Base-by-base conservation (phyloP, 2,113 vertebrate species). In the Clarias gariepinus region DNA sequence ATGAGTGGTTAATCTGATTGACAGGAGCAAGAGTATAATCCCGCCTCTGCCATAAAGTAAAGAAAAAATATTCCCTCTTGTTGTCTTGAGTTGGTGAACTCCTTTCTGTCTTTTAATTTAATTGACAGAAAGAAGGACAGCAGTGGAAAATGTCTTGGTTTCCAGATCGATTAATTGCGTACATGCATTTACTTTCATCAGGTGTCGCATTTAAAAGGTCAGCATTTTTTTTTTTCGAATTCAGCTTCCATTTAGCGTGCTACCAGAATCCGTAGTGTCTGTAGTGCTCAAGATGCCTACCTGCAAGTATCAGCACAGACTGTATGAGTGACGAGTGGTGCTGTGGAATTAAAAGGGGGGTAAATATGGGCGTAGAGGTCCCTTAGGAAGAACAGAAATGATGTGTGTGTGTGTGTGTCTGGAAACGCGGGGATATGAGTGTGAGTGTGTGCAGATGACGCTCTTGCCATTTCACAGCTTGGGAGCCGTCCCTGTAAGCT, bases 401-500 rank as follows among this genome's bases (percentile, higher is more conserved):
- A 68, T 58, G 68, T 30, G 16, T 69, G 11, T 55, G 13, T 23
- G 1, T 28, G 66, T 66, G 63, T n/a, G 33, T 52, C 9, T 36
- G 23, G 63, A 18, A 8, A 47, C 5, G 41, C 41, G 23, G 15
- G 21, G 3, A 52, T 19, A 41, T 30, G 58, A 64, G 58, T 64
- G 15, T 55, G 47, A 47, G 81, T 57, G 81, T 61, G 84, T 81
- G 41, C 19, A 81, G 84, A 86, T 63, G 83, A 61, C 23, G 71
- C 71, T n/a, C 68, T 79, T 81, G 61, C 60, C 57, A 61, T 85
- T 90, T 87, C 80, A 73, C 80, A 68, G 41, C 52, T 86, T 25
- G 33, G 47, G 80, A 85, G 73, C 80, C 36, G 81, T 80, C 83
- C 23, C 23, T 87, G 64, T 87, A 88, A 88, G 78, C 63, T 47